phyloP scores from a whole-genome alignment of 2,797 vertebrate genomes.

The Peromyscus attwateri region DNA sequence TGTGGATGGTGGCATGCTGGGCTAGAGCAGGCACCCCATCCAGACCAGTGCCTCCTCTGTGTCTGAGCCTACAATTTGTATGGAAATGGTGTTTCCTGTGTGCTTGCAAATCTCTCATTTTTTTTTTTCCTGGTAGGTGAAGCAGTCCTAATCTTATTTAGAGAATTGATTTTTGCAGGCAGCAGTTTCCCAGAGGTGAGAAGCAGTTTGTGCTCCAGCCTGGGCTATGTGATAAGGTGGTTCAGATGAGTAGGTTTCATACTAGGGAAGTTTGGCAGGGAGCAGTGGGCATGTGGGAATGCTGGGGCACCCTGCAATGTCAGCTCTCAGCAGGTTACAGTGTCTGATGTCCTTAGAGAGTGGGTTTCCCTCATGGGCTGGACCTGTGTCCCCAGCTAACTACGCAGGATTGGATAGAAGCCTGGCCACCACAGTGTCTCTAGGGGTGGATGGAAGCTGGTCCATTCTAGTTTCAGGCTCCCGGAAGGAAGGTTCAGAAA shows the following conservation, averaged over 20 bases:
- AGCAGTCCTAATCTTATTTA: neutral
- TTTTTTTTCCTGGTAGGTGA: neutral
- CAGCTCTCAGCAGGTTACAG: neutral
- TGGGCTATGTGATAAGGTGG: neutral
- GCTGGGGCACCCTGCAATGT: neutral
- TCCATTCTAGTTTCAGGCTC: neutral
- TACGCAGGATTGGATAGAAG: rapidly evolving
- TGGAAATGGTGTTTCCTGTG: neutral
- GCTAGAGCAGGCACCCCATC: too few relatives aligned
- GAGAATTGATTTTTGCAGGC: slow-evolving; percentile 1
- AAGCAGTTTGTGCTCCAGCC: neutral
- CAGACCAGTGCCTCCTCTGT: neutral
- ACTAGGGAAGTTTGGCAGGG: neutral
- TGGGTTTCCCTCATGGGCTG: rapidly evolving
- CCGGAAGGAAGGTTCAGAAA: neutral
- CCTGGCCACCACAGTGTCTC: rapidly evolving
- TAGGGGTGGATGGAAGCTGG: neutral
- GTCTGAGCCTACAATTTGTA: neutral
- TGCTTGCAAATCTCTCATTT: neutral
- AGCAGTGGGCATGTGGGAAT: neutral
- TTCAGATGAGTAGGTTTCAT: neutral
- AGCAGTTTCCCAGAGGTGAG: slow-evolving; percentile 8
- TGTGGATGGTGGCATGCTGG: too few relatives aligned
- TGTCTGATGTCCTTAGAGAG: neutral
- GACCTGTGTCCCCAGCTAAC: too few relatives aligned